Evolutionary conservation across 2,888 invertebrate species (phyloP), one percentile per base, ranked within the genome.

Genomic region (Siphonodentalium dalli): DNA sequence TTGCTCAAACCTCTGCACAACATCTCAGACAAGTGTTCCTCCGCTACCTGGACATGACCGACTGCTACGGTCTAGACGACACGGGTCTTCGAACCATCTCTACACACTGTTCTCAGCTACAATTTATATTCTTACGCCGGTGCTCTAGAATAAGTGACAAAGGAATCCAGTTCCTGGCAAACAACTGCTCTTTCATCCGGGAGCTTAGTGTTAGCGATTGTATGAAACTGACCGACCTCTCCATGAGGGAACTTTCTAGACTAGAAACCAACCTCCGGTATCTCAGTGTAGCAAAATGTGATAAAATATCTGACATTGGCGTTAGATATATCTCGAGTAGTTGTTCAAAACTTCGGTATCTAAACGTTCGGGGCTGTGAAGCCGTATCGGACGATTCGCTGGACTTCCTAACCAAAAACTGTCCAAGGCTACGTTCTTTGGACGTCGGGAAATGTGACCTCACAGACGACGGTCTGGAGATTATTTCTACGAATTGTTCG

Each of bases 371-470:
- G 39, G 94, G 94, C 7, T 95, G 94, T 75, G 93, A 94, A 65
- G 93, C 93, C 0, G 88, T 95, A 2, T 93, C 93, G n/a, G 95
- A 95, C 77, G 92, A 92, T 74, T 91, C 93, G 7, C 89, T 94
- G 63, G 90, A 91, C 43, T 90, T 91, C 1, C 84, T 95, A 57
- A 92, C 92, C 0, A 85, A 91, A 54, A 90, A 90, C 11, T 94
- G 94, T 78, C 90, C 92, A 1, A 86, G 93, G 37, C 83, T 95
- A 27, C 85, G 93, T 46, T 93, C 94, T 0, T 83, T 95, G 8
- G 95, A 95, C 77, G 87, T 94, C 42, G 94, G 95, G 7, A 94
- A 94, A 77, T 94, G 94, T 81, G 94, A 94, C 82, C 90, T 95
- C 0, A 93, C 92, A 26, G 94, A 95, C 81, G 88, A 90, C 24